Base-by-base conservation (phyloP, 2,888 invertebrate species). In the Epiblema foenella region DNA sequence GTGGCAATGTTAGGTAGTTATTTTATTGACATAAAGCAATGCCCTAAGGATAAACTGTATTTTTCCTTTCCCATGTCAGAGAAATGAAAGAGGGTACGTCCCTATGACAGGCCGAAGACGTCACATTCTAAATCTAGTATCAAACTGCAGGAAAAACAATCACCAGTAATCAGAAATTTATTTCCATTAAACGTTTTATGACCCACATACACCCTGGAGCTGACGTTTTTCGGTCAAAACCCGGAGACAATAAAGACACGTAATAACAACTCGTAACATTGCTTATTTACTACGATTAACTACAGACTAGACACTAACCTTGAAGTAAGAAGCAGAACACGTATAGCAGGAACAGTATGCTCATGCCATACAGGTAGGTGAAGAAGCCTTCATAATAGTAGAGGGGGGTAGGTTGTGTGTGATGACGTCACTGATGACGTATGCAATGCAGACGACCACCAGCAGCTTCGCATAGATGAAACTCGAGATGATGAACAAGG, bases 331-430 rank as follows among this genome's bases (percentile, higher is more conserved):
- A 98, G 94, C 98, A 98, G 95, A 98, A 98, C 78, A 98, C 98
- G 94, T 98, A 98, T 79, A 98, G 94, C 86, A 98, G 95, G 94
- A 98, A 98, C 82, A 98, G 94, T 90, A 98, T 98, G 94, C 98
- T 98, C 94, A 97, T 96, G 83, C 98, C 97, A 91, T 98, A 98
- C 76, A 98, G 95, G 93, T 98, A 98, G 76, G 98, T 98, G 94
- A 98, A 98, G 95, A 98, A 98, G 79, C 98, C 98, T 95, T 98
- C 98, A 92, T 98, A 98, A 94, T 98, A 98, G 91, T 97, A 97
- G 76, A 97, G 95, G 77, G 98, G 98, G 79, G n/a, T n/a, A 98
- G 95, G 90, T 97, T 97, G 94, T 98, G 97, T 78, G 98, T 98
- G 85, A 98, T 97, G 84, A 98, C 98, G 94, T 99, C 98, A 84